A percentile compares a stretch with the other conserved stretches of the same genome.
phyloP scores from a whole-genome alignment of 2,888 invertebrate species.

The Hydrotaea diabolus region DNA sequence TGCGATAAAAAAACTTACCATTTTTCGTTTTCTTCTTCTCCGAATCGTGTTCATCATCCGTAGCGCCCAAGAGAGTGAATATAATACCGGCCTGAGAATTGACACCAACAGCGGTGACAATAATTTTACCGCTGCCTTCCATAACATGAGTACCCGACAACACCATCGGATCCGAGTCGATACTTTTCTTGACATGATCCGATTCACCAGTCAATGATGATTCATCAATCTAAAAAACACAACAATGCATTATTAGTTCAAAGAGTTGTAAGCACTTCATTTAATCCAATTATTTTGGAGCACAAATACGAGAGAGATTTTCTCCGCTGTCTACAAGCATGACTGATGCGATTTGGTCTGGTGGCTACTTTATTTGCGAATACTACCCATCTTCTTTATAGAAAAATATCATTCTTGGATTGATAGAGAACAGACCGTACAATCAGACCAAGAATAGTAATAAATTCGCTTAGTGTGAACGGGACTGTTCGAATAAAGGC shows the following conservation, averaged over 20 bases:
- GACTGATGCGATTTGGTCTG: too few relatives aligned
- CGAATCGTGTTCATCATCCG: constrained; percentile 94
- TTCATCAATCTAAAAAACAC: constrained; percentile 88
- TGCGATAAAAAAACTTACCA: constrained; percentile 83
- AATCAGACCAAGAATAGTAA: too few relatives aligned
- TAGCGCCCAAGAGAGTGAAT: constrained; percentile 97
- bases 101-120: constrained; percentile 95
- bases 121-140: constrained; percentile 99
- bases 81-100: constrained; percentile 99
- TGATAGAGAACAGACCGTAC: too few relatives aligned
- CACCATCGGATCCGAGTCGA: constrained; percentile 96
- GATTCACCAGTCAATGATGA: constrained; percentile 99
- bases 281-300: too few relatives aligned
- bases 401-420: too few relatives aligned
- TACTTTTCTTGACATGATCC: constrained; percentile 99
- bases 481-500: too few relatives aligned
- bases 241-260: not conserved
- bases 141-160: constrained; percentile 99
- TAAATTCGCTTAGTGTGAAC: too few relatives aligned
- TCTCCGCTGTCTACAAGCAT: too few relatives aligned
- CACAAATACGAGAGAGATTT: too few relatives aligned
- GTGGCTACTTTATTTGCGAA: too few relatives aligned
- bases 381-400: too few relatives aligned
- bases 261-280: too few relatives aligned
- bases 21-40: constrained; percentile 96